Evolutionary conservation across 2,888 invertebrate species (phyloP).

Genomic region (Pseudococcus jackbeardsleyi): DNA sequence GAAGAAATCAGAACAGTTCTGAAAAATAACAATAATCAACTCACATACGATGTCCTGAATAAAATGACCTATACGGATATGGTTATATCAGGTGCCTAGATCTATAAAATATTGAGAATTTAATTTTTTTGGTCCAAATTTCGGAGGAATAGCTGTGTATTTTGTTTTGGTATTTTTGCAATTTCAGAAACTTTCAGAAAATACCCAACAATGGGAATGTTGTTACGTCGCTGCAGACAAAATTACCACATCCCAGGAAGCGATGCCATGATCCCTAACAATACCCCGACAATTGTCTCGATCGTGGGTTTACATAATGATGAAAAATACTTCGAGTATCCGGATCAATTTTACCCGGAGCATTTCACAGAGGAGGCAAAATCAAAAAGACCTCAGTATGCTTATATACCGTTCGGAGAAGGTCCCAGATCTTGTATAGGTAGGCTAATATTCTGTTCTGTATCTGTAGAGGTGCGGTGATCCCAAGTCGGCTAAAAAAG

Average conservation of each 20-base stretch:
- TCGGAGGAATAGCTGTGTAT: background rate
- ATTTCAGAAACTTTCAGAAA: background rate
- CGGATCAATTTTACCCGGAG: slow-evolving; percentile 24
- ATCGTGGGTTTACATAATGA: slow-evolving; percentile 76
- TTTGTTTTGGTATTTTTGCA: background rate
- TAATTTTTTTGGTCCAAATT: too few species aligned
- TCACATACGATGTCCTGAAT: background rate
- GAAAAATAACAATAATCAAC: background rate
- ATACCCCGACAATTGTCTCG: slow-evolving; percentile 73
- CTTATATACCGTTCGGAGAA: slow-evolving; percentile 26
- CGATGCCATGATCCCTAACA: slow-evolving; percentile 66
- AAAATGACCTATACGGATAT: background rate
- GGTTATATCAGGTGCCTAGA: background rate
- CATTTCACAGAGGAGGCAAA: slow-evolving; percentile 11
- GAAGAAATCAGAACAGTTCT: background rate
- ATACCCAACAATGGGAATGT: background rate
- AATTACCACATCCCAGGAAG: slow-evolving; percentile 68
- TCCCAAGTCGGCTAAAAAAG: too few species aligned
- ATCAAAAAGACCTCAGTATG: slow-evolving; percentile 17
- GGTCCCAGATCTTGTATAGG: slow-evolving; percentile 38
- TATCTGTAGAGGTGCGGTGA: too few species aligned
- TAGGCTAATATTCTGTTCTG: background rate
- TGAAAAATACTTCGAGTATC: slow-evolving; percentile 72
- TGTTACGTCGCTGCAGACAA: slow-evolving; percentile 70
- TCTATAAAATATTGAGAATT: background rate